Conservation (phyloP, 1,140 invertebrate species). For the Caenorhabditis remanei region DNA sequence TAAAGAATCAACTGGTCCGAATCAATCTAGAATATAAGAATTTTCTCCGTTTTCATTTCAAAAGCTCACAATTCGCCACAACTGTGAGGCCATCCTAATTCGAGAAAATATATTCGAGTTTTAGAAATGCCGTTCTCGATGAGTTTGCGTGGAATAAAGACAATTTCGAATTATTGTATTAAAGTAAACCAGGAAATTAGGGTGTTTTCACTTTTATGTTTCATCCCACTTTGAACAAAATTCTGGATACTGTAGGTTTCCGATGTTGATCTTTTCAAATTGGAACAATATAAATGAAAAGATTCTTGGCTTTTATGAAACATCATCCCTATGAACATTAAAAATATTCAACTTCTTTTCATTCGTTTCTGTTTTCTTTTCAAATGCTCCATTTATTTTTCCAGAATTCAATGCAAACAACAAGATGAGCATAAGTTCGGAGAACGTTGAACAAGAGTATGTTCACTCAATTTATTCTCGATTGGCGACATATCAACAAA, state of each 20-base stretch:
- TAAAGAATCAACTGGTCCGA: not conserved
- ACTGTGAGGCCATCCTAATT: slow-evolving; percentile 19
- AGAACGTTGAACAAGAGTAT: slow-evolving; percentile 62
- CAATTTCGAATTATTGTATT: not conserved
- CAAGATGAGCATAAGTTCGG: slow-evolving; percentile 37
- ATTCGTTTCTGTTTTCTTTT: not conserved
- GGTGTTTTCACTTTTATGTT: not conserved
- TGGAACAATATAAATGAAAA: no score
- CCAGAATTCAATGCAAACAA: not conserved
- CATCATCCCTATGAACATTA: no score
- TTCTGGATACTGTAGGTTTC: no score
- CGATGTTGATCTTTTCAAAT: no score
- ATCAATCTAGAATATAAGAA: not conserved
- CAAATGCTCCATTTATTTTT: not conserved
- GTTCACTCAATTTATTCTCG: slow-evolving; percentile 63
- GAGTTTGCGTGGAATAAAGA: not conserved
- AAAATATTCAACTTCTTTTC: not conserved
- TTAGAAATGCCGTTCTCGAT: not conserved
- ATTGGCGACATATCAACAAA: slow-evolving; percentile 61
- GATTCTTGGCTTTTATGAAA: no score
- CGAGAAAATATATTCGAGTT: not conserved
- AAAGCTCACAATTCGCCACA: slow-evolving; percentile 16
- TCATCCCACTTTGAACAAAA: no score
- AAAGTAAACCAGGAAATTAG: not conserved
- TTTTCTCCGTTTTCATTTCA: not conserved